These are phyloP conservation scores for Alosa sapidissima DNA, from an alignment of 2,797 vertebrate species.

Conservation along the genomic window DNA sequence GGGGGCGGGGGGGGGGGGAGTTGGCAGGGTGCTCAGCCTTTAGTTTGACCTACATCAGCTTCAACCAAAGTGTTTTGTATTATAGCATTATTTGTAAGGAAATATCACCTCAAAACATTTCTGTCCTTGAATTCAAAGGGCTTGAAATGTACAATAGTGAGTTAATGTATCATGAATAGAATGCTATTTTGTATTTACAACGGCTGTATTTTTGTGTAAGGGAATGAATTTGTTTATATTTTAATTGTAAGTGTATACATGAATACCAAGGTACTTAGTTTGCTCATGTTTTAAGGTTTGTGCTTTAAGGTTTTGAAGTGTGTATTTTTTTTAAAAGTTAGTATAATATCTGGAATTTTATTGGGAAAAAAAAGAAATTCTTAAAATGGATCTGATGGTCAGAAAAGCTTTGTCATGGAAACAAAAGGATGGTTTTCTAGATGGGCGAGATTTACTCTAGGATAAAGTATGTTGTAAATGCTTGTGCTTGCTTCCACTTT, in stretches of 20 bases:
- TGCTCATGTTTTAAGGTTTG: not conserved
- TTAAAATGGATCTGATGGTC: not conserved
- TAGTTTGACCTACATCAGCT: not conserved
- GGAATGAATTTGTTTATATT: slow-evolving; percentile 66
- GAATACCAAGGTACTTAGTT: slow-evolving; percentile 42
- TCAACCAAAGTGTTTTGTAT: slow-evolving; percentile 17
- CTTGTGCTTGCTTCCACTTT: not conserved
- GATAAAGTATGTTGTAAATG: not conserved
- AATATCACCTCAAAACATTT: not conserved
- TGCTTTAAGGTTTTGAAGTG: slow-evolving; percentile 12
- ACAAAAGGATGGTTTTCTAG: not conserved
- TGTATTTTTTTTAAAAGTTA: not conserved
- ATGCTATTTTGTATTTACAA: not conserved
- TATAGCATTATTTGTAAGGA: not conserved
- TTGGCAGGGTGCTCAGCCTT: no score
- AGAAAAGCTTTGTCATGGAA: not conserved
- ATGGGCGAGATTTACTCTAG: not conserved
- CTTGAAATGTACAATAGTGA: not conserved
- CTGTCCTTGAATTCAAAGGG: not conserved
- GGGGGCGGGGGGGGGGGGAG: no score
- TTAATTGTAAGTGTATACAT: slow-evolving; percentile 40
- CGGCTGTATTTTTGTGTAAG: slow-evolving; percentile 57
- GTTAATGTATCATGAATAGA: not conserved
- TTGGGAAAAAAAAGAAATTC: not conserved
- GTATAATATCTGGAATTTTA: not conserved